phyloP scores from a whole-genome alignment of 1,140 invertebrate genomes.

The Oedothorax gibbosus region DNA sequence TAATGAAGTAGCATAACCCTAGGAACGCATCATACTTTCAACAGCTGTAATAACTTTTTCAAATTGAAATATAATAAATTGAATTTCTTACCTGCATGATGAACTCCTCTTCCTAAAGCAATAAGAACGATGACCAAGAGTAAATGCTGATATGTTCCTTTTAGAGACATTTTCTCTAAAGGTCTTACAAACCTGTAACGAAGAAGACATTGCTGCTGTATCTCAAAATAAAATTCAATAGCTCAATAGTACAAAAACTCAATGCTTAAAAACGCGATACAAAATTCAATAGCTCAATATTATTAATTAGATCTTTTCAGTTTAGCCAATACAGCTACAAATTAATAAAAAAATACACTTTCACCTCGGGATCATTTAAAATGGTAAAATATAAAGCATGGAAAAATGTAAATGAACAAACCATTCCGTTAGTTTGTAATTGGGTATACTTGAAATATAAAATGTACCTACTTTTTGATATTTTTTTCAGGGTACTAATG shows the following conservation, averaged over 20 bases:
- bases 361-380: not conserved
- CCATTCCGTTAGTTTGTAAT: not conserved
- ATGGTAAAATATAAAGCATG: not conserved
- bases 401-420: not conserved
- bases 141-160: conserved; percentile 24
- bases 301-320: not conserved
- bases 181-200: conserved; percentile 41
- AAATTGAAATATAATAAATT: not conserved
- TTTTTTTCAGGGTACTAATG: too few species aligned
- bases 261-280: not conserved
- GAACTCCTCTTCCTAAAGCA: conserved; percentile 5
- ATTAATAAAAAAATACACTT: too few species aligned
- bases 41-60: too few species aligned
- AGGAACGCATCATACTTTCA: too few species aligned
- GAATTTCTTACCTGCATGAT: conserved; percentile 28
- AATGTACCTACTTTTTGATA: too few species aligned
- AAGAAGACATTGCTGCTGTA: conserved; percentile 36
- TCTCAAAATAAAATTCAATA: conserved; percentile 8
- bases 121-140: conserved; percentile 19
- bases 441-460: too few species aligned
- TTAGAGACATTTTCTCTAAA: conserved; percentile 20
- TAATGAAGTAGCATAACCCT: too few species aligned
- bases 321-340: not conserved
- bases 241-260: not conserved
- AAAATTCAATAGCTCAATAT: not conserved